A percentile compares a stretch with the other conserved stretches of the same genome.
Evolutionary conservation across 1,140 invertebrate genomes (phyloP).

Genomic region (Papilio machaon): DNA sequence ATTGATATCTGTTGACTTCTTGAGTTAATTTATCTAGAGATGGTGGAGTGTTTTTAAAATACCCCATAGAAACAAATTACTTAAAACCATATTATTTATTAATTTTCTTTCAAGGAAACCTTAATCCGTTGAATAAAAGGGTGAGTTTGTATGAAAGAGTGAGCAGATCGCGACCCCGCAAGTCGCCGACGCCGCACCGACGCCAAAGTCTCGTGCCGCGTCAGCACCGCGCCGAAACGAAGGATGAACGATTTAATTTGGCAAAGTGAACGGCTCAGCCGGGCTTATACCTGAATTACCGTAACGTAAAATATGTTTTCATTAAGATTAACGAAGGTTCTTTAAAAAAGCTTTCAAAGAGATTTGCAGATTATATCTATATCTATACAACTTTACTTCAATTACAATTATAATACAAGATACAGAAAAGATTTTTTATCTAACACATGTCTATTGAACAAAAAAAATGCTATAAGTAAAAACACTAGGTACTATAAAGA

Average conservation of each 20-base stretch:
- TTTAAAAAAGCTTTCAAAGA: conserved; percentile 32
- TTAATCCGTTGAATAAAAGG: background rate
- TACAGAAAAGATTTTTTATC: background rate
- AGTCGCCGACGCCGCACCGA: background rate
- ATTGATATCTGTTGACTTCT: background rate
- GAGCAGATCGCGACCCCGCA: background rate
- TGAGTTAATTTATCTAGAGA: background rate
- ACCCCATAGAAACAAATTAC: background rate
- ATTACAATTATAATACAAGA: background rate
- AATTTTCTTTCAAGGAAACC: background rate
- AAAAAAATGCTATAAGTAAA: background rate
- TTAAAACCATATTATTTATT: background rate
- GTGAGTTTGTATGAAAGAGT: background rate
- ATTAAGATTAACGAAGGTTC: conserved; percentile 37
- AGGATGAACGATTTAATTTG: conserved; percentile 46
- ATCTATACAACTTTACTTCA: background rate
- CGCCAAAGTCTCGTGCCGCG: background rate
- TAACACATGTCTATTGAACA: background rate
- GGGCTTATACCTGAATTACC: conserved; percentile 36
- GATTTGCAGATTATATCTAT: conserved; percentile 28
- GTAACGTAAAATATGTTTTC: conserved; percentile 30
- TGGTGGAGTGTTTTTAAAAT: background rate
- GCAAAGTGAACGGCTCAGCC: conserved; percentile 42
- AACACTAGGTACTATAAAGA: background rate
- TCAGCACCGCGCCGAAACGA: background rate